Evolutionary conservation across 1,140 invertebrate genomes (phyloP).

Genomic region (Andricus grossulariae): DNA sequence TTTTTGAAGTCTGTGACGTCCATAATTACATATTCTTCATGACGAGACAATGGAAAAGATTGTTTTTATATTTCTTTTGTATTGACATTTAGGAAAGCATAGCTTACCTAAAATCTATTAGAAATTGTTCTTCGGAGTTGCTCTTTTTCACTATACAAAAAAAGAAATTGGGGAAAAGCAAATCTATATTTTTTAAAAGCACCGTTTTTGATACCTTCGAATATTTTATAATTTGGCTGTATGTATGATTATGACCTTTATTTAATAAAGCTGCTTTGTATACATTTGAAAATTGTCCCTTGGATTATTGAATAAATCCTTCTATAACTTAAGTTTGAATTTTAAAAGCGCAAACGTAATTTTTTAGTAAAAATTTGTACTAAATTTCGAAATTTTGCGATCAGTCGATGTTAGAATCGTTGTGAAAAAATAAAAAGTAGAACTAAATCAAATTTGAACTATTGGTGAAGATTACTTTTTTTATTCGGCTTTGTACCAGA

Average conservation of each 20-base stretch:
- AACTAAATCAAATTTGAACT: too few relatives aligned
- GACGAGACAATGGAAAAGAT: too few relatives aligned
- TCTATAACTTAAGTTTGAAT: neutral
- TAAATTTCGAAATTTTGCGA: too few relatives aligned
- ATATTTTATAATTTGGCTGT: constrained; percentile 15
- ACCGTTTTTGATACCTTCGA: neutral
- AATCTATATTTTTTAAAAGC: neutral
- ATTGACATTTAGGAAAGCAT: too few relatives aligned
- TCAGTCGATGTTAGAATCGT: too few relatives aligned
- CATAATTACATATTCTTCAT: neutral
- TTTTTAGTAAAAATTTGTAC: too few relatives aligned
- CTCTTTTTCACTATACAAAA: neutral
- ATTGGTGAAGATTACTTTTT: too few relatives aligned
- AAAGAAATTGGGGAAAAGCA: neutral
- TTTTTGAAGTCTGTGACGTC: neutral
- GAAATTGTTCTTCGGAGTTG: too few relatives aligned
- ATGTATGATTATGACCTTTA: constrained; percentile 7
- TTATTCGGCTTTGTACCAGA: too few relatives aligned
- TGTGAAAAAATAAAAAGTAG: too few relatives aligned
- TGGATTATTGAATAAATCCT: neutral
- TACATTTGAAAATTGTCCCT: neutral
- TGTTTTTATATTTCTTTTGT: too few relatives aligned
- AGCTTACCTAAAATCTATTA: too few relatives aligned
- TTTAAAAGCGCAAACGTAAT: neutral
- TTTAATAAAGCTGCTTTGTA: constrained; percentile 27